Conservation (phyloP, 2,888 invertebrate species). For the Periphyllus acericola region DNA sequence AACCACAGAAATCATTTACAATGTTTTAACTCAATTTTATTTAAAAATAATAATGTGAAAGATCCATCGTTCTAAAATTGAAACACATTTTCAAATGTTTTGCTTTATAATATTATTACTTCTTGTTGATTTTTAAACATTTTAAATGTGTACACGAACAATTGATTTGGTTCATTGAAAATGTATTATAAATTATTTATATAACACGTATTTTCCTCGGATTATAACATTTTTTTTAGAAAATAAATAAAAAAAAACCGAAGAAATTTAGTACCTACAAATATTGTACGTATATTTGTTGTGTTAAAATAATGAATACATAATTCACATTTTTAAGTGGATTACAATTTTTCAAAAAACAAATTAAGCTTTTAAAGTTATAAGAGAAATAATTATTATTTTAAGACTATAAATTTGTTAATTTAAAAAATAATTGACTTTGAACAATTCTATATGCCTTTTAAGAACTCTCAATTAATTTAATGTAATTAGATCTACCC, state of each 20-base stretch:
- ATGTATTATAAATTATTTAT: neutral
- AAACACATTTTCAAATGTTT: neutral
- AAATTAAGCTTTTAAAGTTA: neutral
- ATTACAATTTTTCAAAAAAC: neutral
- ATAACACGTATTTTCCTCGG: neutral
- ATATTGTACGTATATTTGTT: neutral
- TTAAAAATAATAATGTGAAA: no score
- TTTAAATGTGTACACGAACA: neutral
- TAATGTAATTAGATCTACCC: neutral
- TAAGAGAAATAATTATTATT: neutral
- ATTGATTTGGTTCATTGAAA: neutral
- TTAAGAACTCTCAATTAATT: slow-evolving; percentile 2
- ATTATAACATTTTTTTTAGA: neutral
- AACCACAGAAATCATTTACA: no score
- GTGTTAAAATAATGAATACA: neutral
- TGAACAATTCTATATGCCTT: neutral
- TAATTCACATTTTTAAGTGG: neutral
- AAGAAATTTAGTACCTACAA: neutral
- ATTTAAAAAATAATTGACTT: slow-evolving; percentile 18
- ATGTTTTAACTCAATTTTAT: no score
- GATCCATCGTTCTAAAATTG: no score
- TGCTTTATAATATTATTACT: neutral
- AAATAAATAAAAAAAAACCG: no score
- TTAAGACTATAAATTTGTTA: neutral
- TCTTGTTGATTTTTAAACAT: no score